Evolutionary conservation across 2,888 invertebrate genomes (phyloP).

Genomic region (Cephus sareptanus): DNA sequence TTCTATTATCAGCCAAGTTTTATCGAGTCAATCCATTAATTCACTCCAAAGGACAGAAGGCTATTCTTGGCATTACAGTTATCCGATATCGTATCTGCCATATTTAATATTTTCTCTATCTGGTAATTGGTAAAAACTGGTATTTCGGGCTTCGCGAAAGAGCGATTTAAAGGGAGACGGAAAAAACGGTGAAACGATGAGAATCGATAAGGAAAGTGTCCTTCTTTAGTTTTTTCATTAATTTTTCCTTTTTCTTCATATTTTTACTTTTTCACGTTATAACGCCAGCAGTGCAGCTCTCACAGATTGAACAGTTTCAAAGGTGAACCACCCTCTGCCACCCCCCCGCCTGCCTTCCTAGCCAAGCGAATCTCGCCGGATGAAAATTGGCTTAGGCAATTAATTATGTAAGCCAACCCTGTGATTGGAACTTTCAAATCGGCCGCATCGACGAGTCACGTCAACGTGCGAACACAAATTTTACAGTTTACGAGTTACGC

Average conservation of each 20-base stretch:
- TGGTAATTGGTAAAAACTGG: neutral
- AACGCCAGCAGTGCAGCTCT: neutral
- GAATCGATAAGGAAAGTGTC: too few species aligned
- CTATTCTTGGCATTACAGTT: neutral
- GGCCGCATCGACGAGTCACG: neutral
- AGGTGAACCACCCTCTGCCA: neutral
- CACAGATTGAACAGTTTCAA: neutral
- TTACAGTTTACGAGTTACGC: conserved; percentile 3
- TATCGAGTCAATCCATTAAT: neutral
- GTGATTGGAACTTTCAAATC: conserved; percentile 6
- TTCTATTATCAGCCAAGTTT: neutral
- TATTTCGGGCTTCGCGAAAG: neutral
- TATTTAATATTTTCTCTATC: neutral
- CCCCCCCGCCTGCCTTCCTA: too few species aligned
- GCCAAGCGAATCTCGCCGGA: neutral
- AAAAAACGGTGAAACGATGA: too few species aligned
- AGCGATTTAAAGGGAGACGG: too few species aligned
- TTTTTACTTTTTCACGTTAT: neutral
- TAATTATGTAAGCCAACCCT: conserved; percentile 18
- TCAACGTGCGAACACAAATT: conserved; percentile 2
- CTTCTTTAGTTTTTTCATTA: too few species aligned
- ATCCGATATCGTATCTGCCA: neutral
- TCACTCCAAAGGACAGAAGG: neutral
- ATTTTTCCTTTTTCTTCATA: neutral
- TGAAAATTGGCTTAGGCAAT: neutral